Evolutionary conservation across 2,797 vertebrate genomes (phyloP).

Genomic region (Platyrinchus mystaceus): DNA sequence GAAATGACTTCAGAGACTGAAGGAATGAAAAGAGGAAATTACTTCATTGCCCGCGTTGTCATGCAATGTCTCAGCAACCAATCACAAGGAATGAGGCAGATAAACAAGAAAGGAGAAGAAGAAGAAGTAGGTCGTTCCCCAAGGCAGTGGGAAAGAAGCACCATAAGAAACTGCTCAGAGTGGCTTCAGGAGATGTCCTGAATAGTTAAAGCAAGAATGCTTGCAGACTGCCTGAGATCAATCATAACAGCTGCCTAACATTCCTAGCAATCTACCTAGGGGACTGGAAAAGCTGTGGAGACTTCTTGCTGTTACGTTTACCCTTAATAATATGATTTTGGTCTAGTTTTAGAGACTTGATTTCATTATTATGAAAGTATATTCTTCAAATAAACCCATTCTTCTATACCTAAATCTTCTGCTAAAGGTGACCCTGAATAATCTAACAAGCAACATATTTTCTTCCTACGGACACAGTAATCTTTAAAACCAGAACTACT

Average conservation of each 20-base stretch:
- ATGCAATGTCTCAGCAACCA: constrained; percentile 32
- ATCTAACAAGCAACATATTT: background rate
- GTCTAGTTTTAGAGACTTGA: background rate
- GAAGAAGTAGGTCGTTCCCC: constrained; percentile 26
- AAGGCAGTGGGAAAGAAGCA: background rate
- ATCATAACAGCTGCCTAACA: background rate
- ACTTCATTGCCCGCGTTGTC: constrained; percentile 12
- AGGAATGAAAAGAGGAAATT: constrained; percentile 59
- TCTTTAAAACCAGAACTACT: background rate
- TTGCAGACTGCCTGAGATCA: background rate
- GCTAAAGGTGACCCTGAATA: background rate
- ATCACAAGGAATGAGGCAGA: constrained; percentile 32
- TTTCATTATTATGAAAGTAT: background rate
- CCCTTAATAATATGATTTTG: background rate
- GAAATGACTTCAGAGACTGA: constrained; percentile 61
- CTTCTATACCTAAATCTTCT: background rate
- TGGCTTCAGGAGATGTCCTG: background rate
- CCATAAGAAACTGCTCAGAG: background rate
- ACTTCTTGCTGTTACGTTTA: background rate
- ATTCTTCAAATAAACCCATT: background rate
- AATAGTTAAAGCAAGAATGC: background rate
- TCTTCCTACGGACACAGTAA: background rate
- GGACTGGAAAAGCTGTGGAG: background rate
- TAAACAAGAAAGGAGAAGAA: constrained; percentile 62
- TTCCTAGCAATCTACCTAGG: background rate